Evolutionary conservation across 2,113 vertebrate genomes (phyloP).

Genomic region (Cercopithecus mona): DNA sequence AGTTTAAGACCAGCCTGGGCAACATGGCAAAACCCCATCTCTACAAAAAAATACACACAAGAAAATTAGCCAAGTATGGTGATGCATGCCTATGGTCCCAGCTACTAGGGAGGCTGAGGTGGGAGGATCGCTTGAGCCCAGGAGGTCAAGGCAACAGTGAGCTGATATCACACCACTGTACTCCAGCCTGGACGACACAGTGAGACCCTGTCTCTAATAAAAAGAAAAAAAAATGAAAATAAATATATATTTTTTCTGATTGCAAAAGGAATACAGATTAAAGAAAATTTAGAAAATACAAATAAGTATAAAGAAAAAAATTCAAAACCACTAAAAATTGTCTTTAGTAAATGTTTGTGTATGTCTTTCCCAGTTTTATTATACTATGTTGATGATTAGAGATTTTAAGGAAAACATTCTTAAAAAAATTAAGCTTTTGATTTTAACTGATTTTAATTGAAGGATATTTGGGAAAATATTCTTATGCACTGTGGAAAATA

Average conservation of each 20-base stretch:
- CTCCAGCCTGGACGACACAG: neutral
- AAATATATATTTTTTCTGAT: neutral
- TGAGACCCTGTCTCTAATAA: neutral
- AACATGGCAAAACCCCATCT: neutral
- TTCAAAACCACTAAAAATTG: neutral
- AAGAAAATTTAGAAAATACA: neutral
- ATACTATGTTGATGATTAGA: neutral
- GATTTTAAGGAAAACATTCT: slow-evolving; percentile 5
- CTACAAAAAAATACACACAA: neutral
- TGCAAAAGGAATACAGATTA: neutral
- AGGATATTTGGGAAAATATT: neutral
- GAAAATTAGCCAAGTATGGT: neutral
- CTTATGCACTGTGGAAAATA: neutral
- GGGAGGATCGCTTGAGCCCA: neutral
- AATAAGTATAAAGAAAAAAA: neutral
- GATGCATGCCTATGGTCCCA: neutral
- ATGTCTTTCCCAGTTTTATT: neutral
- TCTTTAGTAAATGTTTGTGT: slow-evolving; percentile 6
- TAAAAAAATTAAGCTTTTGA: neutral
- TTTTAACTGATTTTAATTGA: neutral
- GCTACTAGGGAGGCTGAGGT: neutral
- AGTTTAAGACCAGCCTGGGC: neutral
- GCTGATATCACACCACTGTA: neutral
- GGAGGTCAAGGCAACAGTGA: neutral
- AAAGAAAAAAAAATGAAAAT: too few relatives aligned